A percentile compares a stretch with the other conserved stretches of the same genome.
Conservation (phyloP, 2,797 vertebrate genomes). For the Sebastolobus alascanus region DNA sequence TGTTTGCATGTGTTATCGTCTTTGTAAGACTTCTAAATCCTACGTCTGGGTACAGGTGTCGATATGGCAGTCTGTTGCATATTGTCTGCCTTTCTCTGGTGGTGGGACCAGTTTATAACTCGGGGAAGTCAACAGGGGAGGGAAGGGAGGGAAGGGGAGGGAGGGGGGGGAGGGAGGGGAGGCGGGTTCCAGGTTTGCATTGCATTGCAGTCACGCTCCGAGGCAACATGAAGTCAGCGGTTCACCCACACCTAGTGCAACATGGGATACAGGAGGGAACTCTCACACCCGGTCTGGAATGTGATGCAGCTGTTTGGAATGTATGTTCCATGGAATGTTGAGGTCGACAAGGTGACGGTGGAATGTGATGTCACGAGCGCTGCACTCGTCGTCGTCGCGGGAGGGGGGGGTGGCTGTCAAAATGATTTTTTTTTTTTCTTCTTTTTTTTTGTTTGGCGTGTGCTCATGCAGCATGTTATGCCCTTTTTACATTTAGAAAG, state of each 20-base stretch:
- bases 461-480: constrained; percentile 18
- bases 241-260: constrained; percentile 66
- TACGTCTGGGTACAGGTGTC: constrained; percentile 57
- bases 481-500: neutral
- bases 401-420: neutral
- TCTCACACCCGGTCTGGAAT: constrained; percentile 70
- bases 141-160: too few relatives aligned
- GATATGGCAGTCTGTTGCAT: constrained; percentile 86
- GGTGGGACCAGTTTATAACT: constrained; percentile 36
- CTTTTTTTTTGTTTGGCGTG: neutral
- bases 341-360: constrained; percentile 43
- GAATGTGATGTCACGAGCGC: constrained; percentile 28
- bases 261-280: constrained; percentile 58
- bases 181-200: constrained; percentile 68
- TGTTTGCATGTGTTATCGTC: constrained; percentile 54
- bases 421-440: neutral
- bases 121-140: too few relatives aligned
- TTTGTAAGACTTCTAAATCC: constrained; percentile 32
- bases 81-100: constrained; percentile 75
- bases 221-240: constrained; percentile 75
- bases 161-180: neutral
- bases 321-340: constrained; percentile 74
- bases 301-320: constrained; percentile 74
- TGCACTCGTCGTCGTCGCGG: neutral
- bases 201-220: constrained; percentile 78